Conservation (phyloP, 2,888 invertebrate species). For the Eristalinus sepulchralis region DNA sequence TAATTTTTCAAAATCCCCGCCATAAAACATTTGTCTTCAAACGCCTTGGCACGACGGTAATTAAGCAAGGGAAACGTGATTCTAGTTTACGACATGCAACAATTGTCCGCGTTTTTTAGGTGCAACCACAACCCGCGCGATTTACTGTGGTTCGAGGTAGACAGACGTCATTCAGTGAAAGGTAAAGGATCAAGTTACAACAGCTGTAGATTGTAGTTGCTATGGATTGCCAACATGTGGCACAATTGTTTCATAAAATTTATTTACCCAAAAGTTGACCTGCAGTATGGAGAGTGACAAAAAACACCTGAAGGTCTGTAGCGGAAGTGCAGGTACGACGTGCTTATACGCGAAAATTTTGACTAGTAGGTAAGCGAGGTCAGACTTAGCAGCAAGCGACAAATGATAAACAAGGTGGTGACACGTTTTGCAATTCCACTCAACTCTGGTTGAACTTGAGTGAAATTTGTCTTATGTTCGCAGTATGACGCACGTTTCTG, state of each 20-base stretch:
- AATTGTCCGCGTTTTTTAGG: background rate
- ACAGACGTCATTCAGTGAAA: background rate
- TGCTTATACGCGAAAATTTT: too few relatives aligned
- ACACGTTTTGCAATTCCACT: background rate
- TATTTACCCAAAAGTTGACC: background rate
- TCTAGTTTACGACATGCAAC: background rate
- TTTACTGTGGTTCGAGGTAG: background rate
- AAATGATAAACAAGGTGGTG: background rate
- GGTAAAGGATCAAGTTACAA: background rate
- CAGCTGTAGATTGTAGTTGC: background rate
- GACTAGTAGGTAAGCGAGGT: background rate
- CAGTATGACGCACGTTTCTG: too few relatives aligned
- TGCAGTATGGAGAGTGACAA: background rate
- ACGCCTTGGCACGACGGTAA: background rate
- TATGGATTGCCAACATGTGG: background rate
- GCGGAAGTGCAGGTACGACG: background rate
- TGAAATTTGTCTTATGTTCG: too few relatives aligned
- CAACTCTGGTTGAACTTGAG: background rate
- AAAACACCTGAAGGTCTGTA: background rate
- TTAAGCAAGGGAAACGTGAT: background rate
- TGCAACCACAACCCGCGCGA: background rate
- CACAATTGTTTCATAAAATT: background rate
- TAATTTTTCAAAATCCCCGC: too few relatives aligned
- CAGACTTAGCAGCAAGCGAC: background rate
- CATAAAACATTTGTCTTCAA: background rate